Base-by-base conservation (phyloP, 2,797 vertebrate genomes). In the Lepus oiostolus region DNA sequence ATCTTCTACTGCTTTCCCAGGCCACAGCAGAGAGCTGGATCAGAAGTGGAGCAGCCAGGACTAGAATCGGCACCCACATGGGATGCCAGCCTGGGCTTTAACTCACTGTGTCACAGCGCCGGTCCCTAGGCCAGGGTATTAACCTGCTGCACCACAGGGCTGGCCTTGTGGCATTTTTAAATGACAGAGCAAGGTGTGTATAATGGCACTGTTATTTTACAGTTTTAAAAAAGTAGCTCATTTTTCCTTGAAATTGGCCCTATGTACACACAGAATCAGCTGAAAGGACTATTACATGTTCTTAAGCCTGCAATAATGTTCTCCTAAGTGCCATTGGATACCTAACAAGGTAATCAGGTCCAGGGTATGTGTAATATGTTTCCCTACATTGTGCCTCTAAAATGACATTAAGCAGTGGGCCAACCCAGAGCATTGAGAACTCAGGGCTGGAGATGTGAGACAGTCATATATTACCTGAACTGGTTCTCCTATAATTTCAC, bases 231-330 rank as follows among this genome's bases (percentile, higher is more conserved):
- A 81, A 63, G 80, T 94, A 95, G 75, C 58, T 87, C 68, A 35
- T 95, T 92, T 90, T 82, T 95, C 90, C 88, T 87, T 95, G 65
- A 90, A 96, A 94, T 85, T 95, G 70, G 50, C 50, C 80, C 74
- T 87, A 58, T 91, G 94, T 89, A 90, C 22, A 75, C 65, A 77
- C 4, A 90, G 76, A 95, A 70, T 75, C 76, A 91, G 17, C 67
- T 52, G 58, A 83, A 93, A 88, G 85, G 83, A 80, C 68, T 84
- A 63, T 93, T 71, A 63, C 65, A 82, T 95, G 47, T n/a, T 85
- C 81, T 52, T 60, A 93, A 96, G 35, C 86, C 71, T 91, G 87
- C 30, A 42, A 65, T 38, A 84, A 94, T 35, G 9, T 82, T 91
- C 72, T 83, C 54, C 0, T 81, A 92, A 82, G 63, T 89, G 58